phyloP scores from a whole-genome alignment of 2,888 invertebrate genomes.

The Tachina grossa region DNA sequence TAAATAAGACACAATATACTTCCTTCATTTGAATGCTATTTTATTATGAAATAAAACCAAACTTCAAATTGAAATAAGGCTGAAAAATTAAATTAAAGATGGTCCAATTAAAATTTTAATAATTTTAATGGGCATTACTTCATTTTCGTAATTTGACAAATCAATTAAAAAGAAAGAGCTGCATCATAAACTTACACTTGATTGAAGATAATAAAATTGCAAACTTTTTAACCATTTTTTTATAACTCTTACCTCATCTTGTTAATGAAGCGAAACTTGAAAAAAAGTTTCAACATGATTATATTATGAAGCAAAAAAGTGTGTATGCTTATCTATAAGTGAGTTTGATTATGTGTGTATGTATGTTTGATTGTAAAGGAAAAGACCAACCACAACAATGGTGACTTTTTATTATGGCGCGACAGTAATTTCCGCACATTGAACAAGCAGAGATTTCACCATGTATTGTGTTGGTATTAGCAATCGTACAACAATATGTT shows the following conservation, averaged over 20 bases:
- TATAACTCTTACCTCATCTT: neutral
- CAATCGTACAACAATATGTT: constrained; percentile 51
- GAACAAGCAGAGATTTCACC: constrained; percentile 63
- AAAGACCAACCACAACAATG: constrained; percentile 20
- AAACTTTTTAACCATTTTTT: neutral
- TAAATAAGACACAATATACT: too few relatives aligned
- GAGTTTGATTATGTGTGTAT: too few relatives aligned
- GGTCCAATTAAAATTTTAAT: too few relatives aligned
- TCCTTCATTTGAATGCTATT: too few relatives aligned
- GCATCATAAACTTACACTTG: too few relatives aligned
- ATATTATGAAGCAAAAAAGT: neutral
- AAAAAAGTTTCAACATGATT: neutral
- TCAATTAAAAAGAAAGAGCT: neutral
- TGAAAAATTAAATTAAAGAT: too few relatives aligned
- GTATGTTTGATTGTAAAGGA: constrained; percentile 15
- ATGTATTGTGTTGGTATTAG: constrained; percentile 51
- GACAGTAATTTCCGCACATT: constrained; percentile 68
- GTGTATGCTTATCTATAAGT: neutral
- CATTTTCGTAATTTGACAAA: too few relatives aligned
- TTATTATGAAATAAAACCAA: too few relatives aligned
- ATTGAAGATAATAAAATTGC: too few relatives aligned
- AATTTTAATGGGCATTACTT: too few relatives aligned
- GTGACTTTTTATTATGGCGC: constrained; percentile 44
- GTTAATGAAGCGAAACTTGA: neutral
- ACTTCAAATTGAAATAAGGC: too few relatives aligned